phyloP scores from a whole-genome alignment of 2,888 invertebrate species.

The Nemotelus pantherinus region DNA sequence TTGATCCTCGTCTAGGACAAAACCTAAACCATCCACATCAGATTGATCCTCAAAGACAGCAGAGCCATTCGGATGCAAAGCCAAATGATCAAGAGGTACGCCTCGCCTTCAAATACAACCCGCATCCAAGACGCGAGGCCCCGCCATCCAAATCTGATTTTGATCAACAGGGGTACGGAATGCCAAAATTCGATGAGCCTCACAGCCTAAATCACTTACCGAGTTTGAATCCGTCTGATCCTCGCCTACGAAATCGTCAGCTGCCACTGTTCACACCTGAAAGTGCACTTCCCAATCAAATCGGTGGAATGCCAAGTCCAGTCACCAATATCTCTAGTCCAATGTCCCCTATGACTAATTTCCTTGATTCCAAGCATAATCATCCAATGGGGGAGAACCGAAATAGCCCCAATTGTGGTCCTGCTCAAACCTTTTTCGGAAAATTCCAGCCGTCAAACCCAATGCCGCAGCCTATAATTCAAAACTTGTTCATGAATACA shows the following conservation, averaged over 20 bases:
- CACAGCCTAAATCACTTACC: conserved; percentile 38
- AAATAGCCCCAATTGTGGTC: conserved; percentile 2
- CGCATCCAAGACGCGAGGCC: conserved; percentile 58
- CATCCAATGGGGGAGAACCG: conserved; percentile 16
- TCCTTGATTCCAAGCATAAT: conserved; percentile 27
- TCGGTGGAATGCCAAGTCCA: neutral
- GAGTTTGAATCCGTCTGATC: conserved; percentile 48
- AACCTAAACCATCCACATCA: conserved; percentile 1
- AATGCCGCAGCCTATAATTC: conserved; percentile 1
- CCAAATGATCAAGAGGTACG: conserved; percentile 51
- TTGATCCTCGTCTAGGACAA: conserved; percentile 19
- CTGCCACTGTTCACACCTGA: neutral
- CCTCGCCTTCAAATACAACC: conserved; percentile 66
- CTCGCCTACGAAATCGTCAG: conserved; percentile 51
- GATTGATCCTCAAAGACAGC: neutral
- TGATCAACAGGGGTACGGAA: conserved; percentile 52
- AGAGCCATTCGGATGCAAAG: neutral
- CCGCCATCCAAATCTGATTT: neutral
- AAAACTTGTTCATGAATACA: conserved; percentile 23
- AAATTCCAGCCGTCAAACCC: conserved; percentile 15
- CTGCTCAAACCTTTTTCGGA: conserved; percentile 16
- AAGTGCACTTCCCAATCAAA: neutral
- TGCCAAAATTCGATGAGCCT: conserved; percentile 40
- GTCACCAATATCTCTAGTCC: conserved; percentile 52
- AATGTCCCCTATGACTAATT: conserved; percentile 32